Evolutionary conservation across 1,140 invertebrate species (phyloP), one percentile per base, ranked within the genome.

Genomic region (Heliothis virescens): DNA sequence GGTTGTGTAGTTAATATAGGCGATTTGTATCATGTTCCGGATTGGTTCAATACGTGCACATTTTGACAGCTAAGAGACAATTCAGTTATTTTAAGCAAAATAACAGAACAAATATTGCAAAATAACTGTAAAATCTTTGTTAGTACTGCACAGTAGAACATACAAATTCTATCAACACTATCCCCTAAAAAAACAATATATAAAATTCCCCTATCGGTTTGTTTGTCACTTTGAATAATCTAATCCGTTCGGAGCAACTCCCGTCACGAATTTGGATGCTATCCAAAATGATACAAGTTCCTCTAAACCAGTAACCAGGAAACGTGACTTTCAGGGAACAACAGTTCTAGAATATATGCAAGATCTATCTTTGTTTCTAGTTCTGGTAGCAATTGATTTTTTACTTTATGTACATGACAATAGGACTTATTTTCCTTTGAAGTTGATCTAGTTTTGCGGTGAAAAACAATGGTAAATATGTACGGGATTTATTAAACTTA

Each of bases 231-330:
- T 76, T 76, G 74, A 76, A 76, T 76, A 76, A 63, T 76, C 63
- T 76, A 76, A 76, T 76, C 74, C 74, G 10, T 76, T 76, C 74
- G 65, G 60, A 50, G 50, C 3, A n/a, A 26, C 48, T 18, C 21
- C 74, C 60, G 59, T 76, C 74, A 76, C 74, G 74, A 76, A 76
- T 76, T 76, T 76, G 74, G 74, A 76, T 65, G 13, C 13, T 10
- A 76, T 76, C 74, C 74, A 76, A 76, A 76, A 76, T 76, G 74
- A 76, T 76, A 76, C 47, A 76, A 76, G 60, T 76, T 63, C 50
- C 18, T 52, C 59, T 65, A 63, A 34, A 55, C 26, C 18, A 76
- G 72, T 75, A 75, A 75, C 72, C 57, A 75, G 55, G 29, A 26
- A 53, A 76, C 74, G 74, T 76, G 74, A 76, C 74, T 76, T 26